These are phyloP conservation scores for Cyclina sinensis DNA, from an alignment of 1,140 invertebrate genomes.

Conservation along the genomic window DNA sequence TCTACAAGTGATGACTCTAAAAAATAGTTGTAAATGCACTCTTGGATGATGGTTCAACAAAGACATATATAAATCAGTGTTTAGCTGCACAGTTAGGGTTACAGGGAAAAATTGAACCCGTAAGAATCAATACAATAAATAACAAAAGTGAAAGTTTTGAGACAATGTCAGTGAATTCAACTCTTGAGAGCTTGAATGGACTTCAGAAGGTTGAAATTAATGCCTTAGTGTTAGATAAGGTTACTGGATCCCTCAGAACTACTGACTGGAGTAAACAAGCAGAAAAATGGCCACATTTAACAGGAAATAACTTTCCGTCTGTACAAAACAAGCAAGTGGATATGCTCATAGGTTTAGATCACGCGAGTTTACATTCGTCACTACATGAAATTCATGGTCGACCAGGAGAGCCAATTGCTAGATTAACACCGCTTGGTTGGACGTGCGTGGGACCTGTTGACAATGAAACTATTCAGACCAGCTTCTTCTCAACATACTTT, in stretches of 20 bases:
- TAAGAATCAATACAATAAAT: conserved; percentile 65
- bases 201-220: no score
- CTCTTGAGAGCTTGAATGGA: conserved; percentile 43
- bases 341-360: no score
- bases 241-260: no score
- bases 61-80: no score
- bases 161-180: conserved; percentile 67
- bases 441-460: conserved; percentile 10
- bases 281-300: no score
- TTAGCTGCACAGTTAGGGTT: conserved; percentile 66
- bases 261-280: no score
- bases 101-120: conserved; percentile 43
- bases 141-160: conserved; percentile 61
- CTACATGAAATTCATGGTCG: no score
- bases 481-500: not conserved
- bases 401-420: conserved; percentile 1
- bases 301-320: conserved; percentile 19
- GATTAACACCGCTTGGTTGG: conserved; percentile 29
- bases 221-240: no score
- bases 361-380: not conserved
- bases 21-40: no score
- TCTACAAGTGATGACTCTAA: no score
- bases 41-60: no score
- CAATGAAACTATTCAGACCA: not conserved
- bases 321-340: conserved; percentile 41